A percentile compares a stretch with the other conserved stretches of the same genome.
Evolutionary conservation across 2,888 invertebrate genomes (phyloP).

Genomic region (Stenodema calcarata): DNA sequence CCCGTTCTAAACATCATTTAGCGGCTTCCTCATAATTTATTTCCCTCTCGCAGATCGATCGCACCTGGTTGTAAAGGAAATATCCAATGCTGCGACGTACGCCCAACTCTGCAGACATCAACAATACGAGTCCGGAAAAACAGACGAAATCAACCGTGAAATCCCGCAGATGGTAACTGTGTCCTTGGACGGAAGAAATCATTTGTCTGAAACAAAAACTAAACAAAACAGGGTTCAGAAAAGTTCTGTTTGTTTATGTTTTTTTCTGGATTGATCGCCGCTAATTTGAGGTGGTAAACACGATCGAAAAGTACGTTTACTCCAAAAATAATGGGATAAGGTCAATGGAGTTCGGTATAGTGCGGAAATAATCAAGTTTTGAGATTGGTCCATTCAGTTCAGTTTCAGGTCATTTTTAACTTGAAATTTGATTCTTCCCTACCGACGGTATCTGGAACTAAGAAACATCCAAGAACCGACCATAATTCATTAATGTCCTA

Average conservation of each 20-base stretch:
- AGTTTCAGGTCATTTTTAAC: no score
- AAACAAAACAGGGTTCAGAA: neutral
- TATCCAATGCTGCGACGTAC: neutral
- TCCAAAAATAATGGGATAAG: neutral
- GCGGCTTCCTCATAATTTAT: neutral
- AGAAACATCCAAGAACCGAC: no score
- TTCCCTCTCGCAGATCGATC: neutral
- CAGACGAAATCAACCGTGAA: neutral
- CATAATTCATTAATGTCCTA: no score
- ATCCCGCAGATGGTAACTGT: neutral
- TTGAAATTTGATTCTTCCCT: no score
- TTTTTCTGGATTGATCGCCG: neutral
- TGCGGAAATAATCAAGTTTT: neutral
- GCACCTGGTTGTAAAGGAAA: neutral
- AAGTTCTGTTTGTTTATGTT: neutral
- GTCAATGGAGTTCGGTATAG: neutral
- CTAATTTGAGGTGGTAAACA: neutral
- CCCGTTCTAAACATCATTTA: neutral
- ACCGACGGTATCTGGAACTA: no score
- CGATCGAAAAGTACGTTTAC: neutral
- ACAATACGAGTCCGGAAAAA: neutral
- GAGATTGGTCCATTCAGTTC: no score
- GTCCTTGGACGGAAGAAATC: neutral
- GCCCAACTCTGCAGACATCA: neutral
- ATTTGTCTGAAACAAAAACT: neutral